Evolutionary conservation across 2,797 vertebrate species (phyloP).

Genomic region (Sebastes nivosus): DNA sequence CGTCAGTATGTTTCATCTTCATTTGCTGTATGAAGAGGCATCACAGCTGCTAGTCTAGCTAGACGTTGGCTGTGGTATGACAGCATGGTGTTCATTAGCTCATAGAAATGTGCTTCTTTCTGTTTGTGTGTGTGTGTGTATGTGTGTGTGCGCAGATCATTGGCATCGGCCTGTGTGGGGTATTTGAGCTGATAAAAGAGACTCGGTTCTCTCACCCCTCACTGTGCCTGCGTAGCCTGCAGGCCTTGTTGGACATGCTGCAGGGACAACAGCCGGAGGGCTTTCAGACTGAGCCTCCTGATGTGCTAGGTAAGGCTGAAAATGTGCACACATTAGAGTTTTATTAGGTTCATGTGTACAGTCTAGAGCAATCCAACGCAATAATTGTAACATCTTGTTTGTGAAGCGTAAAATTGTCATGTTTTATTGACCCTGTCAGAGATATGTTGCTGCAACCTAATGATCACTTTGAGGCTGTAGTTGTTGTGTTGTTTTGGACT

Average conservation of each 20-base stretch:
- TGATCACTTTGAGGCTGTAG: not conserved
- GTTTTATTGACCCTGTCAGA: not conserved
- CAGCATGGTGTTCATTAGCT: slow-evolving; percentile 13
- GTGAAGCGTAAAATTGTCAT: not conserved
- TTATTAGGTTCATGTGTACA: not conserved
- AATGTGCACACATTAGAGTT: not conserved
- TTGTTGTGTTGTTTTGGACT: not conserved
- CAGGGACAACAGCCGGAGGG: slow-evolving; percentile 99
- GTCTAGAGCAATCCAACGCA: not conserved
- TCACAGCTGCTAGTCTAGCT: not conserved
- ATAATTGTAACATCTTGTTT: not conserved
- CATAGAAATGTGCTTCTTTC: not conserved
- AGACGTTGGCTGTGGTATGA: not conserved
- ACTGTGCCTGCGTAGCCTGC: slow-evolving; percentile 95
- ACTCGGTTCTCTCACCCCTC: slow-evolving; percentile 97
- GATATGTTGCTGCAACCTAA: not conserved
- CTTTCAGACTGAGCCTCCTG: slow-evolving; percentile 96
- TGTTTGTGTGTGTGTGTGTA: slow-evolving; percentile 25
- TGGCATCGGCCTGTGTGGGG: slow-evolving; percentile 97
- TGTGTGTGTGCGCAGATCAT: slow-evolving; percentile 78
- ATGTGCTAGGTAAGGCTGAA: slow-evolving; percentile 90
- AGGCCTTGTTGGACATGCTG: slow-evolving; percentile 96
- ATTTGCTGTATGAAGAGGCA: not conserved
- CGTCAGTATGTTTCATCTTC: not conserved
- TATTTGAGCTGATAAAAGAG: slow-evolving; percentile 98